Evolutionary conservation across 2,113 vertebrate species (phyloP).

Genomic region (Hypocryptadius cinnamomeus): DNA sequence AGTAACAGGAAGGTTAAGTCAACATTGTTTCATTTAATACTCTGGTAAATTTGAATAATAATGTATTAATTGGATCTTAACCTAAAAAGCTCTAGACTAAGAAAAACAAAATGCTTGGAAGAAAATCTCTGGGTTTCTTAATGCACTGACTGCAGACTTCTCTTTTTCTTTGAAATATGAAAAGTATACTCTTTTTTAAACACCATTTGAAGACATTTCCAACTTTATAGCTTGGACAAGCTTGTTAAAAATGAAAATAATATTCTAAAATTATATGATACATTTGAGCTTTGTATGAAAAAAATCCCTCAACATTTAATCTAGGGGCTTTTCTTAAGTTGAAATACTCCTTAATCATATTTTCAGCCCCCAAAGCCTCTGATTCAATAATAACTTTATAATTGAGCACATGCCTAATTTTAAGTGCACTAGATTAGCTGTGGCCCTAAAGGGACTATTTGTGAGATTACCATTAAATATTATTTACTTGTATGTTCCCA

Average conservation of each 20-base stretch:
- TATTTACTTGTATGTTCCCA: not conserved
- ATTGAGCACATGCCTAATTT: conserved; percentile 18
- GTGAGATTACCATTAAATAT: not conserved
- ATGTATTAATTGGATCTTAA: not conserved
- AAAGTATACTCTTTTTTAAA: not conserved
- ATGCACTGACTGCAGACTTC: not conserved
- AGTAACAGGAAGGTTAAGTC: not conserved
- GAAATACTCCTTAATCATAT: conserved; percentile 6
- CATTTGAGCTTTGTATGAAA: not conserved
- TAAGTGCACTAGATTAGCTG: not conserved
- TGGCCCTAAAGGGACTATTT: conserved; percentile 7
- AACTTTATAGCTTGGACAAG: not conserved
- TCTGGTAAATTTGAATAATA: conserved; percentile 3
- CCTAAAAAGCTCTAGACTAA: conserved; percentile 15
- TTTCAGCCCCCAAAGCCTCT: not conserved
- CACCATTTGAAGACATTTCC: conserved; percentile 29
- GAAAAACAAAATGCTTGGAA: conserved; percentile 29
- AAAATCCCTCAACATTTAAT: not conserved
- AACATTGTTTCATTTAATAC: conserved; percentile 1
- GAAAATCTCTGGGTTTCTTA: not conserved
- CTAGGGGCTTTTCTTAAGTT: conserved; percentile 13
- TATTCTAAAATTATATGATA: conserved; percentile 37
- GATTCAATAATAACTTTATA: conserved; percentile 27
- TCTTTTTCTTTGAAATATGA: conserved; percentile 40
- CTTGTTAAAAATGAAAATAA: conserved; percentile 44